Evolutionary conservation across 2,888 invertebrate species (phyloP).

Genomic region (Anticlea derivata): DNA sequence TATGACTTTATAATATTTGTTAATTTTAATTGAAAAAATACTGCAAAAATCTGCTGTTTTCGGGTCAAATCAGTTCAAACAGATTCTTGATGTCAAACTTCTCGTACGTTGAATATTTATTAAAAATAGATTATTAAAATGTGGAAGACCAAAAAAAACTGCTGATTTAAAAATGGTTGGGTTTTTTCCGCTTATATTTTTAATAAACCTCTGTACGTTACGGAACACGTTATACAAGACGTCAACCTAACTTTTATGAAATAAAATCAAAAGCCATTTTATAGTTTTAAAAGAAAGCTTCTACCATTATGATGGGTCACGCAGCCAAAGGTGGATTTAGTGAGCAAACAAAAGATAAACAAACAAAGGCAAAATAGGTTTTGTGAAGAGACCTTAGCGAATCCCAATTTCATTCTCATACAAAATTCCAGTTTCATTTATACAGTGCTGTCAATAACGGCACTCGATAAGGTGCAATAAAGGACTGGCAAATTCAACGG

Average conservation of each 20-base stretch:
- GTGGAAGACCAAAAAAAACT: no score
- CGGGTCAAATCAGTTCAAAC: no score
- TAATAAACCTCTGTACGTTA: no score
- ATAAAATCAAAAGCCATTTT: not conserved
- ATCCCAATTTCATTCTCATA: constrained; percentile 32
- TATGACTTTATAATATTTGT: no score
- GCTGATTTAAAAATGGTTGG: no score
- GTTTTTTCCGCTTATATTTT: no score
- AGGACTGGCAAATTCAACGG: constrained; percentile 63
- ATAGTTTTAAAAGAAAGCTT: constrained; percentile 15
- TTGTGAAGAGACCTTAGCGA: constrained; percentile 29
- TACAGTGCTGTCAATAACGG: constrained; percentile 41
- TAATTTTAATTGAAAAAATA: no score
- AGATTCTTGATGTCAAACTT: no score
- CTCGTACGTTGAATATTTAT: no score
- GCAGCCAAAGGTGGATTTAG: constrained; percentile 13
- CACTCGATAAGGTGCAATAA: constrained; percentile 55
- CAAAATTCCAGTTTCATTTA: constrained; percentile 37
- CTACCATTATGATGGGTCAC: constrained; percentile 24
- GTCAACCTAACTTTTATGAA: not conserved
- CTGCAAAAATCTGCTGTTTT: no score
- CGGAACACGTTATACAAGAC: no score
- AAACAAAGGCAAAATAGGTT: constrained; percentile 22
- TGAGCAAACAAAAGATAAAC: constrained; percentile 19
- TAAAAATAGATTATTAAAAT: no score